phyloP scores from a whole-genome alignment of 2,113 vertebrate genomes.

The Mesitornis unicolor region DNA sequence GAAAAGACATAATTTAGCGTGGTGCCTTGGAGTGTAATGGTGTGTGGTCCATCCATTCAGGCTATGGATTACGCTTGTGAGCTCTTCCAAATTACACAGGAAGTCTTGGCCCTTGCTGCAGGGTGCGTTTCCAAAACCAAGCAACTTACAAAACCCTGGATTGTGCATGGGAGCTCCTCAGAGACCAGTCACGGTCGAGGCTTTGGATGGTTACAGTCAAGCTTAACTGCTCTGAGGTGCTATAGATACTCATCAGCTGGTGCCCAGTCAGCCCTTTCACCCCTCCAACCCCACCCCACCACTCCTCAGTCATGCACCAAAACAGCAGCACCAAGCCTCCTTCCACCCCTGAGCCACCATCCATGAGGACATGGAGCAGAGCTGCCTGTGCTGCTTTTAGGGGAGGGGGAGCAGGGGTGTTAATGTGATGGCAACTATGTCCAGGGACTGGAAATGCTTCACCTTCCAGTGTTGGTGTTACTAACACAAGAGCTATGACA shows the following conservation, averaged over 20 bases:
- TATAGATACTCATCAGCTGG: background rate
- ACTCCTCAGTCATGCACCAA: background rate
- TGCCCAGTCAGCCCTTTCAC: background rate
- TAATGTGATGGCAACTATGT: rapidly evolving
- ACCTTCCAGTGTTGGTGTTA: background rate
- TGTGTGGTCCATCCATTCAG: background rate
- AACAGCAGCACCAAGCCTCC: background rate
- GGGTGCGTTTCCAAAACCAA: background rate
- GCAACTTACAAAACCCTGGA: background rate
- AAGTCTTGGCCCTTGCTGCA: background rate
- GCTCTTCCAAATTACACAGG: background rate
- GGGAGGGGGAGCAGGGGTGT: background rate
- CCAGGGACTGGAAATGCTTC: background rate
- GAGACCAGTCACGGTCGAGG: background rate
- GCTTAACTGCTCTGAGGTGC: background rate
- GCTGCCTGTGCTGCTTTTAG: background rate
- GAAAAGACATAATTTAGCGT: background rate
- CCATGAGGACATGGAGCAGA: background rate
- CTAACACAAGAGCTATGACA: background rate
- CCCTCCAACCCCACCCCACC: background rate
- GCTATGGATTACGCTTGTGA: background rate
- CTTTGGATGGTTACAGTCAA: background rate
- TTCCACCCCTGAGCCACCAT: background rate
- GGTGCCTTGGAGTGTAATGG: background rate
- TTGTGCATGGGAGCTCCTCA: background rate